Percentiles rank a stretch among this genome's conserved stretches.
These are phyloP conservation scores for Tauraco erythrolophus DNA, from an alignment of 2,113 vertebrate species.

Conservation along the genomic window DNA sequence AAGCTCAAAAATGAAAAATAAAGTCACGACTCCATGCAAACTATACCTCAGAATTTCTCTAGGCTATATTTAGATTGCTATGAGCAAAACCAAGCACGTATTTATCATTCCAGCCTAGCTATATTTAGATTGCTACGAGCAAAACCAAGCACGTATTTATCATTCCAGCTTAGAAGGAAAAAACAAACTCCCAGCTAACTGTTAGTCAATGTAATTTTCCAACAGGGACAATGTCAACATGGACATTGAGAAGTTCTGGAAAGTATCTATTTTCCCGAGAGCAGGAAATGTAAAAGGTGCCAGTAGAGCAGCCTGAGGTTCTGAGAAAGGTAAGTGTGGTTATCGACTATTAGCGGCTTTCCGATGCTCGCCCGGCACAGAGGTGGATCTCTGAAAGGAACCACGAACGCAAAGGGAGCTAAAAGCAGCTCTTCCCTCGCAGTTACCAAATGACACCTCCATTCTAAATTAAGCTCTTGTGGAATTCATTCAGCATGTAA, in stretches of 20 bases:
- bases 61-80: neutral
- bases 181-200: neutral
- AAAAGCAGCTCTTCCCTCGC: neutral
- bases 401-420: neutral
- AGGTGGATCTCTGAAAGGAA: neutral
- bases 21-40: neutral
- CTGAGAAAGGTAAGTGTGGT: neutral
- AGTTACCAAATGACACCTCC: neutral
- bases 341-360: accelerated
- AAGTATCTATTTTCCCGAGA: neutral
- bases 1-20: neutral
- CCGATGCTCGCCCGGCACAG: neutral
- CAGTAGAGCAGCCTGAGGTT: neutral
- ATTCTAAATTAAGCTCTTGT: neutral
- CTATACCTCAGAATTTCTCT: neutral
- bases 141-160: neutral
- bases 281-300: neutral
- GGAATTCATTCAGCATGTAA: neutral
- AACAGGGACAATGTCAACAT: neutral
- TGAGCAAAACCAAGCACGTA: neutral
- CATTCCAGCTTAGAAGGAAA: neutral
- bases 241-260: neutral
- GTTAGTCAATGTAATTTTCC: neutral
- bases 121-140: neutral
- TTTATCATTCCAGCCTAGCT: too few species aligned